Evolutionary conservation across 2,888 invertebrate genomes (phyloP), one percentile per base, ranked within the genome.

Genomic region (Lapara coniferarum): DNA sequence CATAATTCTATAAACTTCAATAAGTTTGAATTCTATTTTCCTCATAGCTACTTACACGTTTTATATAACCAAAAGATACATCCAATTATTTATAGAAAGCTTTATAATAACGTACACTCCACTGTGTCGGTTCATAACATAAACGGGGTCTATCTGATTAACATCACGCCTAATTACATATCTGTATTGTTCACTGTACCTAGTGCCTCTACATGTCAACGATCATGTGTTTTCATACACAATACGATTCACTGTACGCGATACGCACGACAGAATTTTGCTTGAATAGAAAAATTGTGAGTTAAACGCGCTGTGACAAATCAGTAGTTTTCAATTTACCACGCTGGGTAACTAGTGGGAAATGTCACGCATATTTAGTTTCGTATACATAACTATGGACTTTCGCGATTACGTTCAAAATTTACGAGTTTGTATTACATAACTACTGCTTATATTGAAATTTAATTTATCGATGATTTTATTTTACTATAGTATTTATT

Each of bases 191-290:
- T 63, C 63, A 7, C 19, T 19, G 10, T 19, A n/a, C 13, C 63
- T 10, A 10, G 37, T 19, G 19, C 12, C 19, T 19, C 55, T 55
- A 55, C 55, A 55, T 19, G 19, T 55, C 55, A 63, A 46, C 19
- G 49, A 46, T 63, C 19, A 57, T 57, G 57, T 57, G 19, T 63
- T 63, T 49, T 46, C 8, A 63, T 63, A 13, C 12, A 49, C 46
- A 49, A 63, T 63, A 6, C 37, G 49, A 46, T 16, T 49, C 63
- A 63, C 49, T 63, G 63, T 63, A 12, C 19, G 49, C 13, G 19
- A 63, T 49, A 46, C 49, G 63, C 63, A 46, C 49, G 63, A 63
- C 63, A 63, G 63, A 49, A 49, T 13, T 49, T 19, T 49, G 49
- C 19, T 49, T 63, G 63, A 63, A 63, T 63, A 49, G 63, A 49